Base-by-base conservation (phyloP, 2,888 invertebrate genomes). In the Cheilosia soror region DNA sequence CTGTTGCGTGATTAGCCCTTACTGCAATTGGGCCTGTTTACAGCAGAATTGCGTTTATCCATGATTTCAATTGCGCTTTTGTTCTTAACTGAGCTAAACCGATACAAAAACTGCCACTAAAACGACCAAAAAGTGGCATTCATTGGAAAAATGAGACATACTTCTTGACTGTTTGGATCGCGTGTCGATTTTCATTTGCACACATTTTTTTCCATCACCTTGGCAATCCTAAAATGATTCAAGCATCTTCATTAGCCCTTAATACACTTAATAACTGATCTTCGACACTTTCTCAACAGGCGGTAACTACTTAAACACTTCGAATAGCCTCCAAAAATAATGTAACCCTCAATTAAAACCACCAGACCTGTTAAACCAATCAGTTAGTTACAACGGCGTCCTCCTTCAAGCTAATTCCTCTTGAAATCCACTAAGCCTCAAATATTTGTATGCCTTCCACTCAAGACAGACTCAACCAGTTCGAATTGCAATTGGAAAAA, bases 221-320 rank as follows among this genome's bases (percentile, higher is more conserved):
- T 47, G 47, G 6, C 15, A 47, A 47, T 47, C 7, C 47, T 20
- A 9, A 47, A 47, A 7, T 15, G 7, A 6, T 3, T 5, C 5
- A n/a, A 42, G 37, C 20, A 9, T 11, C 20, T 37, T 20, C 29
- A 27, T 60, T 27, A 42, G 7, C 44, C 65, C 15, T 71, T 65
- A 71, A 76, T 58, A 65, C 27, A 76, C 76, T 81, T 81, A 47
- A 72, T 53, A 72, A 42, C 51, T 4, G 9, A 47, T 49, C 3
- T 55, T 66, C 42, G 55, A 66, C 76, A 76, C 58, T 66, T 72
- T 82, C 40, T 37, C 60, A 58, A 47, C 44, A 53, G 40, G 53
- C 44, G 37, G 31, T n/a, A n/a, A 11, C 27, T 65, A 4, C 37
- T 25, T 31, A 42, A 51, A 44, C 44, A 60, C 65, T 66, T 66